A percentile compares a stretch with the other conserved stretches of the same genome.
These are phyloP conservation scores for Leuctra nigra DNA, from an alignment of 2,888 invertebrate species.

Conservation along the genomic window DNA sequence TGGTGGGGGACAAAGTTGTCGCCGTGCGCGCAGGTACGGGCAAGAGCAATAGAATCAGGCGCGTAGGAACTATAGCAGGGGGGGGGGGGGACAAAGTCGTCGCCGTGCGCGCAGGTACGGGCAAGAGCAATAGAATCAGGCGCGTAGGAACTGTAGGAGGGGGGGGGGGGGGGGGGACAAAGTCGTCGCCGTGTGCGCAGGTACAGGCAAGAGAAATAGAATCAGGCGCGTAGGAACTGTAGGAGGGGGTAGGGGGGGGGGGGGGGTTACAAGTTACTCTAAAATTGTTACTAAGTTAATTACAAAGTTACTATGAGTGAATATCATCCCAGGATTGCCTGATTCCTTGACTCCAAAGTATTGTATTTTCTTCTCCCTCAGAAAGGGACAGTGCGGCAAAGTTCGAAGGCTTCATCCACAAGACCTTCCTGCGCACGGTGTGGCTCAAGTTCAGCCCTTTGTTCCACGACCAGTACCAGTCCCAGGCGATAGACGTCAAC, in stretches of 20 bases:
- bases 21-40: slow-evolving; percentile 30
- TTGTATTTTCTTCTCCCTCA: not conserved
- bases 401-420: slow-evolving; percentile 7
- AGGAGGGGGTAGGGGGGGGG: slow-evolving; percentile 72
- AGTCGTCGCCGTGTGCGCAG: slow-evolving; percentile 40
- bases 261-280: too few relatives aligned
- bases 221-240: too few relatives aligned
- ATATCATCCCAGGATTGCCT: too few relatives aligned
- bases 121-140: too few relatives aligned
- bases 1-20: slow-evolving; percentile 67
- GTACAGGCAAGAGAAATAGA: too few relatives aligned
- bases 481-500: slow-evolving; percentile 51
- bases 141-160: too few relatives aligned
- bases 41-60: too few relatives aligned
- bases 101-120: slow-evolving; percentile 30
- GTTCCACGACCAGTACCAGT: slow-evolving; percentile 69
- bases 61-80: too few relatives aligned
- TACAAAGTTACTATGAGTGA: too few relatives aligned
- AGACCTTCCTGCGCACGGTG: not conserved
- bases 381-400: not conserved
- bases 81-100: slow-evolving; percentile 66
- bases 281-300: too few relatives aligned
- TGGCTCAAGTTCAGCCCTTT: slow-evolving; percentile 61
- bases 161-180: slow-evolving; percentile 68
- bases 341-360: too few relatives aligned